Conservation (phyloP, 1,140 invertebrate genomes). For the Drosophila sproati region DNA sequence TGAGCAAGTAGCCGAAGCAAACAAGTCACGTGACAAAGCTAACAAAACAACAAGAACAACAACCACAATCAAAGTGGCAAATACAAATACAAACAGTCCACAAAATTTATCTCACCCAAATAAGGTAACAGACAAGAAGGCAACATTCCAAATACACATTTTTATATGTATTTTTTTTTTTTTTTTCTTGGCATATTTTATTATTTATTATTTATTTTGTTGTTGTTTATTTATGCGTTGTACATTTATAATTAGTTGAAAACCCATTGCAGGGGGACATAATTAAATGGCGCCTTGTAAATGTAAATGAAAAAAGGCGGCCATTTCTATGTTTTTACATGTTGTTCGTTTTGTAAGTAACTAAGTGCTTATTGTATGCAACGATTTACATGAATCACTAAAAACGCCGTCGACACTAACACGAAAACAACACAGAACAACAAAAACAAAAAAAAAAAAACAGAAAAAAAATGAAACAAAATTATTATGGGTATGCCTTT, state of each 20-base stretch:
- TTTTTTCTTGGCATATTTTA: background rate
- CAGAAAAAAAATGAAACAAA: conserved; percentile 20
- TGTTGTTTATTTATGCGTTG: conserved; percentile 65
- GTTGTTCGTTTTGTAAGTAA: conserved; percentile 52
- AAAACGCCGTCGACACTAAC: background rate
- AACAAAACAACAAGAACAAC: conserved; percentile 18
- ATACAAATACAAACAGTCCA: background rate
- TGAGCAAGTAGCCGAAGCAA: background rate
- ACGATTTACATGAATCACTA: conserved; percentile 74
- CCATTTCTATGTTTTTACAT: conserved; percentile 38
- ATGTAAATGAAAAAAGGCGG: conserved; percentile 5
- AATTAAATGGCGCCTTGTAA: conserved; percentile 34
- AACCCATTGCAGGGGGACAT: conserved; percentile 50
- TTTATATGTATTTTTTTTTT: background rate
- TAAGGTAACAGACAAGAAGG: background rate
- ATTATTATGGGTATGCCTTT: conserved; percentile 35
- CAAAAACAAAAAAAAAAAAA: background rate
- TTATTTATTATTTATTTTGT: conserved; percentile 19
- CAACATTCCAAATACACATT: background rate
- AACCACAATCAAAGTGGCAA: conserved; percentile 13
- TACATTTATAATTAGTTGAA: conserved; percentile 70
- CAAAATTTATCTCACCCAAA: conserved; percentile 10
- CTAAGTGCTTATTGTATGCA: conserved; percentile 6
- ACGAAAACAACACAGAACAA: conserved; percentile 6
- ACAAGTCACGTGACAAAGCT: conserved; percentile 39